Evolutionary conservation across 2,797 vertebrate species (phyloP).

Genomic region (Labroides dimidiatus): DNA sequence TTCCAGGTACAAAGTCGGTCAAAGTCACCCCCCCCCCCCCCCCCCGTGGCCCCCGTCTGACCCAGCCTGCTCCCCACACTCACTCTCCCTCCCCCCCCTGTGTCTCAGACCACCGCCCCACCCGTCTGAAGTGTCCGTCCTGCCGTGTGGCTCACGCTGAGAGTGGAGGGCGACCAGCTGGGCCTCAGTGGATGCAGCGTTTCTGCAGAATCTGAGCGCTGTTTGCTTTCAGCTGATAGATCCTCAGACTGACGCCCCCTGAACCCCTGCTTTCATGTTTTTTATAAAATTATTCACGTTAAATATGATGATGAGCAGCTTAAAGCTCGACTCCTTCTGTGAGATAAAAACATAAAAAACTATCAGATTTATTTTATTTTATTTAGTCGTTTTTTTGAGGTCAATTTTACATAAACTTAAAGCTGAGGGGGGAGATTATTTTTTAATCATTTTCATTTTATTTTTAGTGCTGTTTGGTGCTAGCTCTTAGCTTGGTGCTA

Average conservation of each 20-base stretch:
- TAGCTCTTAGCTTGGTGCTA: no score
- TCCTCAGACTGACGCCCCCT: not conserved
- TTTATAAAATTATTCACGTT: not conserved
- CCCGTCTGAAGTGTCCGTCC: conserved; percentile 35
- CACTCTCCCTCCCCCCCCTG: not conserved
- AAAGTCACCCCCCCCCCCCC: conserved; percentile 48
- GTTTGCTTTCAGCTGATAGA: conserved; percentile 1
- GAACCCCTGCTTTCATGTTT: not conserved
- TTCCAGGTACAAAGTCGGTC: conserved; percentile 80
- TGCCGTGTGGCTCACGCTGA: conserved; percentile 51
- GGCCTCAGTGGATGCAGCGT: conserved; percentile 67
- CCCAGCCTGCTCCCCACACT: conserved; percentile 45
- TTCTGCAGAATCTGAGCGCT: conserved; percentile 48
- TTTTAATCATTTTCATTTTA: no score
- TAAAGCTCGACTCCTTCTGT: no score
- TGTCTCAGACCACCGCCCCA: conserved; percentile 38
- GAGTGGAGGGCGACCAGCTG: conserved; percentile 55
- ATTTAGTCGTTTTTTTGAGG: no score
- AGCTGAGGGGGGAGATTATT: no score
- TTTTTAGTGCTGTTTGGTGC: no score
- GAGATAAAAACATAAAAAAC: no score
- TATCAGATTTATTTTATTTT: no score
- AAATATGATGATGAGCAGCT: no score
- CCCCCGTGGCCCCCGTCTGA: conserved; percentile 51
- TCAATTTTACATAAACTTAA: no score